Evolutionary conservation across 2,113 vertebrate genomes (phyloP), one percentile per base, ranked within the genome.

Genomic region (Corythornis madagascariensis): DNA sequence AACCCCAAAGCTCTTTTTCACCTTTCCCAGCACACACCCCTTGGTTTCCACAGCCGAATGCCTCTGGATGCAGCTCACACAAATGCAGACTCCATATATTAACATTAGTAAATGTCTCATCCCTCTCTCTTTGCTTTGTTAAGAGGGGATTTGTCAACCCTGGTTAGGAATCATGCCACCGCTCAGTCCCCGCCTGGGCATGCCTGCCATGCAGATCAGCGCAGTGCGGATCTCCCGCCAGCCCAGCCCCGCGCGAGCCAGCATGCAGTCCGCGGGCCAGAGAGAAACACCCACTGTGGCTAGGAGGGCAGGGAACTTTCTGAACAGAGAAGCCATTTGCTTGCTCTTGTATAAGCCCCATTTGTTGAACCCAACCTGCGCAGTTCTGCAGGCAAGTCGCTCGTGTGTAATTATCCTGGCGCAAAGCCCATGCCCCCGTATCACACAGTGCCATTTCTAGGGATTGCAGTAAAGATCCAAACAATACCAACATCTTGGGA

Each of bases 401-500:
- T 31, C 38, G 0, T 0, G 10, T 16, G 0, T 2, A 6, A 48
- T 13, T 20, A 24, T 3, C 31, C 45, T 4, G 2, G 17, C 7
- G 25, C 59, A 43, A 96, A 93, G 88, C 72, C 96, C 97, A 0
- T 97, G 96, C 95, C 95, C 89, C 89, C 92, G 89, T 84, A 24
- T 7, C 43, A 87, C 94, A 95, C 93, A 96, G 95, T 26, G 29
- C 38, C 33, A 4, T 61, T 86, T 75, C 35, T 79, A 90, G 81
- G 83, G 83, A 86, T 38, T 61, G 94, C 94, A 88, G 61, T 90
- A 96, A 96, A 95, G 90, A 86, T 79, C 92, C 94, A 80, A 96
- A 95, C 94, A 94, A 92, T 96, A 97, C 95, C 96, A 95, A 96
- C 93, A 97, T 94, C 96, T 97, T 97, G 97, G 97, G 97, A 97